A percentile compares a stretch with the other conserved stretches of the same genome.
These are phyloP conservation scores for Yoshiicerus persimilis DNA, from an alignment of 1,140 invertebrate genomes.

Conservation along the genomic window DNA sequence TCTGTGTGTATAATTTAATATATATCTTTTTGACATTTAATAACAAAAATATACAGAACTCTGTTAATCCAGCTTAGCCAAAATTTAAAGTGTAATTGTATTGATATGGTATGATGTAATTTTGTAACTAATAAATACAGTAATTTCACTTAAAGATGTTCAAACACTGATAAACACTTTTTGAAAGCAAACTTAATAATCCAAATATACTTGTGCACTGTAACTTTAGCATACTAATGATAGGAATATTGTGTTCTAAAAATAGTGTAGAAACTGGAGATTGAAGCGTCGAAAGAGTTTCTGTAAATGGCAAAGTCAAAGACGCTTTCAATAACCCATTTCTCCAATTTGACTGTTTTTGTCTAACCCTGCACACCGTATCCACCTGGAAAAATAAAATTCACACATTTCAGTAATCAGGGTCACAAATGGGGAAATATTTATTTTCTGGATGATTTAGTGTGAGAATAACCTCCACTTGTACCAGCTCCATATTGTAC, in stretches of 20 bases:
- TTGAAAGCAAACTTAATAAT: neutral
- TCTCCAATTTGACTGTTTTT: neutral
- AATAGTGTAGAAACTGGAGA: neutral
- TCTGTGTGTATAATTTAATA: neutral
- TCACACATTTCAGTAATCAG: neutral
- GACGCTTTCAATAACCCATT: neutral
- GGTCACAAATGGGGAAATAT: neutral
- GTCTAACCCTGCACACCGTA: neutral
- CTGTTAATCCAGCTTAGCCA: neutral
- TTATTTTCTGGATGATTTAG: neutral
- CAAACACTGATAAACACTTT: no score
- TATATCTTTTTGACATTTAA: neutral
- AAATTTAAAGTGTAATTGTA: no score
- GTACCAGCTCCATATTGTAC: neutral
- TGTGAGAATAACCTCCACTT: neutral
- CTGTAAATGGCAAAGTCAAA: neutral
- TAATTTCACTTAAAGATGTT: no score
- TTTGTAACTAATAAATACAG: neutral
- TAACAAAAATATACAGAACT: neutral
- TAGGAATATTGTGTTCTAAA: neutral
- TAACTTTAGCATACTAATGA: neutral
- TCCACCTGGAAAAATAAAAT: neutral
- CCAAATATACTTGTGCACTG: neutral
- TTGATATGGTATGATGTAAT: no score
- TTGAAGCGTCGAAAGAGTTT: neutral